Percentiles rank a stretch among this genome's conserved stretches.
Conservation (phyloP, 2,888 invertebrate genomes). For the Willowsia nigromaculata region DNA sequence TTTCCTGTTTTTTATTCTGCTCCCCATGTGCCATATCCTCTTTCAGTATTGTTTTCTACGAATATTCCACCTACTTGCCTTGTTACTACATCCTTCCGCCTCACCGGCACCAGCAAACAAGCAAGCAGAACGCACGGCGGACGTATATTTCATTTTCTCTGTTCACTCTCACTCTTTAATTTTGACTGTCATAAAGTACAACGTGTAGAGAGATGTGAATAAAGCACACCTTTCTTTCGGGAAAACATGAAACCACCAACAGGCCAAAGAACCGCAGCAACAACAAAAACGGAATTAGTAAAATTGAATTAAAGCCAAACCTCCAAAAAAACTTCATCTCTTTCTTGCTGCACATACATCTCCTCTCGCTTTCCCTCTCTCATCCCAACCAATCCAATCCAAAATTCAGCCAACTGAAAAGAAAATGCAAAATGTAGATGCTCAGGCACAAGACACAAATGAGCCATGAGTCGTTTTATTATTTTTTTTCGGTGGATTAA, state of each 20-base stretch:
- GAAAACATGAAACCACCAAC: not conserved
- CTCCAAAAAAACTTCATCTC: not conserved
- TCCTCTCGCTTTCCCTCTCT: not conserved
- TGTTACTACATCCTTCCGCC: not conserved
- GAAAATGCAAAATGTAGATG: not conserved
- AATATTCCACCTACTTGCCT: too few species aligned
- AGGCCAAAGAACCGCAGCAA: not conserved
- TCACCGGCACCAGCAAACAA: not conserved
- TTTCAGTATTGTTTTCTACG: not conserved
- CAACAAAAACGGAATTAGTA: not conserved
- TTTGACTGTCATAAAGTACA: conserved; percentile 4
- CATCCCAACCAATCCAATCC: not conserved
- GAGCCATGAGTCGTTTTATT: conserved; percentile 18
- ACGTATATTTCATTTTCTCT: not conserved
- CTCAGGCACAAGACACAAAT: not conserved
- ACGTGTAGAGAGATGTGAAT: too few species aligned
- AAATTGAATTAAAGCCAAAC: conserved; percentile 8
- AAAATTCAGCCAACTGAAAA: too few species aligned
- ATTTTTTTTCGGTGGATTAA: conserved; percentile 41
- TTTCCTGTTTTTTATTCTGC: conserved; percentile 12
- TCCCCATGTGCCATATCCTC: not conserved
- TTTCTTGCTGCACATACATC: not conserved
- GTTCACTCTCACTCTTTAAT: conserved; percentile 23
- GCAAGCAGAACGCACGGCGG: not conserved
- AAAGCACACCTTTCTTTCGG: not conserved